Percentiles rank a stretch among this genome's conserved stretches.
These are phyloP conservation scores for Porphyrio hochstetteri DNA, from an alignment of 2,113 vertebrate genomes.

Conservation along the genomic window DNA sequence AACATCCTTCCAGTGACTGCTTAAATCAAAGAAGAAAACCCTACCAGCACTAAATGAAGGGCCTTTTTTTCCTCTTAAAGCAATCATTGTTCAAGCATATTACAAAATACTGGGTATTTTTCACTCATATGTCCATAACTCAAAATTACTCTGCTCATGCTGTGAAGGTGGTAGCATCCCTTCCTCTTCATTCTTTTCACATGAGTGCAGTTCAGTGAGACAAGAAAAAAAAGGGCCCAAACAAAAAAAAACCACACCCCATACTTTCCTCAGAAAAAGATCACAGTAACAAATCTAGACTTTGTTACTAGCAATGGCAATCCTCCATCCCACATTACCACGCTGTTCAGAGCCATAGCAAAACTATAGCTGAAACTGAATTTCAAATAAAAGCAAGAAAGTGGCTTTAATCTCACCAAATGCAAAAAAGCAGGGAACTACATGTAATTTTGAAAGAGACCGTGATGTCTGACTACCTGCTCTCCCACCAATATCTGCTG, in stretches of 20 bases:
- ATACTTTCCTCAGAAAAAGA: not conserved
- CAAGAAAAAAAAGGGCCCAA: not conserved
- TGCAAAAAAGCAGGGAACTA: not conserved
- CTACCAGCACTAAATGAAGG: not conserved
- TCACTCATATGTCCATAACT: not conserved
- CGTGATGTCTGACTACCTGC: not conserved
- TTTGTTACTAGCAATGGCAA: not conserved
- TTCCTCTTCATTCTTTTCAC: not conserved
- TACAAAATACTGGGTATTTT: not conserved
- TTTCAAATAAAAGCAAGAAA: constrained; percentile 28
- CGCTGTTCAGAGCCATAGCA: not conserved
- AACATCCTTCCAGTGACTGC: not conserved
- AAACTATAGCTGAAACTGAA: not conserved
- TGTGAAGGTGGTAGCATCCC: not conserved
- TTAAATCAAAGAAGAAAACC: constrained; percentile 33
- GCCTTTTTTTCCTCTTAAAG: not conserved
- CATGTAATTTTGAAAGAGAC: not conserved
- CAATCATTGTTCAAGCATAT: not conserved
- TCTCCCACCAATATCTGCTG: not conserved
- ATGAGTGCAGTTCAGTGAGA: not conserved
- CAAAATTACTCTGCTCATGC: not conserved
- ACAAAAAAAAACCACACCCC: no score
- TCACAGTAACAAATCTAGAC: not conserved
- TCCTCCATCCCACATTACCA: not conserved
- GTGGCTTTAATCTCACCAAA: not conserved